Percentiles rank a stretch among this genome's conserved stretches.
phyloP scores from a whole-genome alignment of 1,140 invertebrate species.

The Meloidogyne floridensis region DNA sequence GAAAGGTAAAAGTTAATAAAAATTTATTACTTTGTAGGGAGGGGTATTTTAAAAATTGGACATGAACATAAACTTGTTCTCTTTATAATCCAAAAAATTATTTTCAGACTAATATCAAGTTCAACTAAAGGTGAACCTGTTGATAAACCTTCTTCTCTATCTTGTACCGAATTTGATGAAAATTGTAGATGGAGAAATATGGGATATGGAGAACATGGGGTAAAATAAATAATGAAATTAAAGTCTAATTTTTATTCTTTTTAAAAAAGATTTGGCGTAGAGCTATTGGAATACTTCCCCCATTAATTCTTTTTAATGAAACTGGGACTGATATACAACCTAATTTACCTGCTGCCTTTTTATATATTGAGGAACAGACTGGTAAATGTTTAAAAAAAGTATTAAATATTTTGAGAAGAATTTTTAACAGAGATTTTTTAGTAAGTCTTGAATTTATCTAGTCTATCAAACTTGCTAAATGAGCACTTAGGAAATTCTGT shows the following conservation, averaged over 20 bases:
- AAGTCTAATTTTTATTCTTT: neutral
- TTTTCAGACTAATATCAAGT: slow-evolving; percentile 43
- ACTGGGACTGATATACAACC: slow-evolving; percentile 61
- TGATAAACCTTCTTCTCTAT: slow-evolving; percentile 47
- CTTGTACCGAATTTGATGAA: slow-evolving; percentile 57
- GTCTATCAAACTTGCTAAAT: too few species aligned
- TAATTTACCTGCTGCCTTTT: slow-evolving; percentile 50
- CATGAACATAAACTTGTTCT: too few species aligned
- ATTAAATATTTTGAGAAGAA: too few species aligned
- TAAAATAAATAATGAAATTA: slow-evolving; percentile 10
- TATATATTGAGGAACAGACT: slow-evolving; percentile 58
- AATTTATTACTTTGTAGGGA: neutral
- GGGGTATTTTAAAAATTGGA: too few species aligned
- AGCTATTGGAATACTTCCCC: slow-evolving; percentile 40
- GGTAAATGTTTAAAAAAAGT: neutral
- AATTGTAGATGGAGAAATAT: slow-evolving; percentile 60
- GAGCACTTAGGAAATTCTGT: too few species aligned
- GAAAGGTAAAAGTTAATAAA: slow-evolving; percentile 15
- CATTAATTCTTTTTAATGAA: slow-evolving; percentile 55
- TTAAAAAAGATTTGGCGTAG: slow-evolving; percentile 45
- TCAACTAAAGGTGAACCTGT: slow-evolving; percentile 52
- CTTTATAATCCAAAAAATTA: neutral
- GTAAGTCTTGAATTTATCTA: too few species aligned
- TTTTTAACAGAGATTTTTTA: too few species aligned
- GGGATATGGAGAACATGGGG: slow-evolving; percentile 37